These are phyloP conservation scores for Micrastur ruficollis DNA, from an alignment of 2,797 vertebrate genomes.

Conservation along the genomic window DNA sequence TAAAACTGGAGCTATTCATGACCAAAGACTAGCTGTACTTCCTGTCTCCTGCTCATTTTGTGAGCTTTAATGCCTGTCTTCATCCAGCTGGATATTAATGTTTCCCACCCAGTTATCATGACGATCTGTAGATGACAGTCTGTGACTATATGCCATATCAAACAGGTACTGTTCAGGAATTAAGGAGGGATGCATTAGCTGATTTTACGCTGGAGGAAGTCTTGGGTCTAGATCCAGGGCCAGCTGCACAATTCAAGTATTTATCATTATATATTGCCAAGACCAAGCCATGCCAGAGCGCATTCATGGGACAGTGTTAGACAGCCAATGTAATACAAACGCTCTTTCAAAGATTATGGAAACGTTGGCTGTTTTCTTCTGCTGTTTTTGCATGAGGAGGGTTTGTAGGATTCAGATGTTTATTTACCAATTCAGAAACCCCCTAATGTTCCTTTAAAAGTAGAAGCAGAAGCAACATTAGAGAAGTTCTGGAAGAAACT, in stretches of 20 bases:
- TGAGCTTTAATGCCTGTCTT: not conserved
- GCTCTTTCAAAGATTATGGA: not conserved
- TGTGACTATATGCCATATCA: not conserved
- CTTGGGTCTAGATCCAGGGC: not conserved
- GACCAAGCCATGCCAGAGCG: not conserved
- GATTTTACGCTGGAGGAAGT: not conserved
- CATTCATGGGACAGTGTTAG: not conserved
- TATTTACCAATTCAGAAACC: not conserved
- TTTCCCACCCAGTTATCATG: not conserved
- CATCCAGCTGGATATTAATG: not conserved
- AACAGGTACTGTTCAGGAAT: not conserved
- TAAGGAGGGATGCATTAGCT: not conserved
- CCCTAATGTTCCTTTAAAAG: not conserved
- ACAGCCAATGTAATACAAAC: not conserved
- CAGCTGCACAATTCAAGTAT: not conserved
- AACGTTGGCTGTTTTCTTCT: not conserved
- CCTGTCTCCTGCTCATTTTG: not conserved
- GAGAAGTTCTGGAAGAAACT: constrained; percentile 18
- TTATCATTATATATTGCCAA: not conserved
- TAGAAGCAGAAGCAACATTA: not conserved
- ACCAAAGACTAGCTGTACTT: not conserved
- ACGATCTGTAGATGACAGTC: not conserved
- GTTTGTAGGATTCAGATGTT: not conserved
- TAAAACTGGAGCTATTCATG: not conserved
- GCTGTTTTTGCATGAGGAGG: not conserved